These are phyloP conservation scores for Bradypodion ventrale DNA, from an alignment of 2,797 vertebrate species.

Conservation along the genomic window DNA sequence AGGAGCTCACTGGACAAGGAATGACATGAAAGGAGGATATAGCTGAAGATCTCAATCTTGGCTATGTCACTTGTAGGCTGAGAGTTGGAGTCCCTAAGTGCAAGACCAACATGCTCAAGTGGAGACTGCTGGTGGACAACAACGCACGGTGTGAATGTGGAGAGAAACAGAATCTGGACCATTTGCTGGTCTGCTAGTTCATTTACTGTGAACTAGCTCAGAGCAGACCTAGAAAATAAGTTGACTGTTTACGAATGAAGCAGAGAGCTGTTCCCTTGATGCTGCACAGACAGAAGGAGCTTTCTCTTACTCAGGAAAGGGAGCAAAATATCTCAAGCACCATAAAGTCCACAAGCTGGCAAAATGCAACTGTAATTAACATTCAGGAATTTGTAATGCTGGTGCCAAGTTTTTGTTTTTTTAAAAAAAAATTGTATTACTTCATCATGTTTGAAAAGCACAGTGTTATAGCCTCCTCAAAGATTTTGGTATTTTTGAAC, in stretches of 20 bases:
- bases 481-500: too few species aligned
- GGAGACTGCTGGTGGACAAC: too few species aligned
- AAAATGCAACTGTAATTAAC: not conserved
- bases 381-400: not conserved
- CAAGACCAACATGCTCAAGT: too few species aligned
- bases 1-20: too few species aligned
- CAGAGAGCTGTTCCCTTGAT: not conserved
- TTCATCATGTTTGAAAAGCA: not conserved
- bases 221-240: not conserved
- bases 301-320: not conserved
- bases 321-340: not conserved
- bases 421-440: not conserved
- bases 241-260: not conserved
- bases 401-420: not conserved
- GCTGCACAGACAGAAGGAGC: not conserved
- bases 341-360: not conserved
- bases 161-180: too few species aligned
- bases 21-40: too few species aligned
- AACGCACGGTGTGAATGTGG: too few species aligned
- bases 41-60: too few species aligned
- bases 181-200: too few species aligned
- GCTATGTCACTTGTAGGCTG: too few species aligned
- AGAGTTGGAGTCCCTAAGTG: too few species aligned
- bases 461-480: not conserved
- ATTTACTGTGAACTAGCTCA: not conserved